phyloP scores from a whole-genome alignment of 2,113 vertebrate genomes.

The Rhegmatorhina hoffmannsi region DNA sequence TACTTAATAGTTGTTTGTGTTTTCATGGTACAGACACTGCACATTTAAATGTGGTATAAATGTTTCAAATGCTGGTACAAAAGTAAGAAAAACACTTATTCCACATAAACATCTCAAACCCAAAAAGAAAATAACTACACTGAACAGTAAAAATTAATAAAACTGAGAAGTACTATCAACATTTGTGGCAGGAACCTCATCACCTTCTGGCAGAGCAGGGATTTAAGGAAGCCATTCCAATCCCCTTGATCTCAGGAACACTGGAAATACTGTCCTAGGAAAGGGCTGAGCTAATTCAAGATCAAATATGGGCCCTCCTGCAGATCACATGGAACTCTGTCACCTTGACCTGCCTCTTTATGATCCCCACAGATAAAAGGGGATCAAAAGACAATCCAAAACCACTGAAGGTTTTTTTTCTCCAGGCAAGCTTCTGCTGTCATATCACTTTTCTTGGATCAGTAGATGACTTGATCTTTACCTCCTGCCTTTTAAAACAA shows the following conservation, averaged over 20 bases:
- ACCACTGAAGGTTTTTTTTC: not conserved
- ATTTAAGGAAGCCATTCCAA: not conserved
- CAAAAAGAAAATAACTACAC: not conserved
- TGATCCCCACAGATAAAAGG: not conserved
- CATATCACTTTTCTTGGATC: not conserved
- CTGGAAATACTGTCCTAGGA: not conserved
- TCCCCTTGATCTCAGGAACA: not conserved
- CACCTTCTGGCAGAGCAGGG: not conserved
- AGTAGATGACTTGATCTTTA: slow-evolving; percentile 1
- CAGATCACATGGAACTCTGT: not conserved
- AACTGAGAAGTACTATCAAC: not conserved
- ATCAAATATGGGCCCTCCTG: not conserved
- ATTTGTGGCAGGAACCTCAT: not conserved
- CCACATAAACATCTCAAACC: not conserved
- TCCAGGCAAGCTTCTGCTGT: not conserved
- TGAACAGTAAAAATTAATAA: not conserved
- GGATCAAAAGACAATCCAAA: not conserved
- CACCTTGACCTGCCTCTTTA: not conserved
- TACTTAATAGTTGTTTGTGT: not conserved
- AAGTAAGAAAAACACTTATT: not conserved
- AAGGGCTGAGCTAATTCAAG: not conserved
- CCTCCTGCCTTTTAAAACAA: slow-evolving; percentile 18
- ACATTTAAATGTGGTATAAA: not conserved
- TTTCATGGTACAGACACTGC: not conserved
- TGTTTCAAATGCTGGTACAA: not conserved